These are phyloP conservation scores for Rhingia rostrata DNA, from an alignment of 2,888 invertebrate species.

Conservation along the genomic window DNA sequence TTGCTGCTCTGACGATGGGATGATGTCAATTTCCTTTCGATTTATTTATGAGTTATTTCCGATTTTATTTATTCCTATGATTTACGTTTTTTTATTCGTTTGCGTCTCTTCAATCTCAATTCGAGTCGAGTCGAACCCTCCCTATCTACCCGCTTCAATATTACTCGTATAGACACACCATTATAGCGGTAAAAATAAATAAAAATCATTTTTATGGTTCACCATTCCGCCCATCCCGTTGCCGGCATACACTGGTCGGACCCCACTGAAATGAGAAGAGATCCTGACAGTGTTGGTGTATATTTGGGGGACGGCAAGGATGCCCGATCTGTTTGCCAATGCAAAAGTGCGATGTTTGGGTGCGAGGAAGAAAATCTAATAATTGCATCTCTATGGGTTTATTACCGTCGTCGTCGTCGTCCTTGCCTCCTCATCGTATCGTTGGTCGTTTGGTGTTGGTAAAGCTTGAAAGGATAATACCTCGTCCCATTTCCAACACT, in stretches of 20 bases:
- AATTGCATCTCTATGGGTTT: conserved; percentile 78
- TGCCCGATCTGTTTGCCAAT: conserved; percentile 15
- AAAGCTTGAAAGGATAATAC: conserved; percentile 69
- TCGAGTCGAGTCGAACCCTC: conserved; percentile 1
- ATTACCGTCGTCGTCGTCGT: conserved; percentile 71
- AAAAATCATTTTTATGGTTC: conserved; percentile 61
- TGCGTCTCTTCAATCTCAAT: conserved; percentile 36
- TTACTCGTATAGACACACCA: conserved; percentile 21
- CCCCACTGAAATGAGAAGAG: conserved; percentile 17
- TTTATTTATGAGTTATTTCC: conserved; percentile 78
- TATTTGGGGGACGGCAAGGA: conserved; percentile 44
- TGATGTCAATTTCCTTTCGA: conserved; percentile 76
- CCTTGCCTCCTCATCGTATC: not conserved
- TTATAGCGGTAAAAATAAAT: conserved; percentile 57
- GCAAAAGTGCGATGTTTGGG: conserved; percentile 39
- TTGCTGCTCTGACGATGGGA: conserved; percentile 47
- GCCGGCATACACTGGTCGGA: conserved; percentile 20
- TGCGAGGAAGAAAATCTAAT: conserved; percentile 76
- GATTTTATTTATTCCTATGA: conserved; percentile 76
- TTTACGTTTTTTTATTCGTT: conserved; percentile 52
- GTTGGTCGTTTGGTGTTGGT: conserved; percentile 44
- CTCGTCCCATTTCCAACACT: conserved; percentile 44
- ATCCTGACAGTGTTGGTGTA: conserved; percentile 38
- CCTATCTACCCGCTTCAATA: conserved; percentile 17
- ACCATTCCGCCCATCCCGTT: conserved; percentile 12